Evolutionary conservation across 2,113 vertebrate genomes (phyloP).

Genomic region (Cervus canadensis): DNA sequence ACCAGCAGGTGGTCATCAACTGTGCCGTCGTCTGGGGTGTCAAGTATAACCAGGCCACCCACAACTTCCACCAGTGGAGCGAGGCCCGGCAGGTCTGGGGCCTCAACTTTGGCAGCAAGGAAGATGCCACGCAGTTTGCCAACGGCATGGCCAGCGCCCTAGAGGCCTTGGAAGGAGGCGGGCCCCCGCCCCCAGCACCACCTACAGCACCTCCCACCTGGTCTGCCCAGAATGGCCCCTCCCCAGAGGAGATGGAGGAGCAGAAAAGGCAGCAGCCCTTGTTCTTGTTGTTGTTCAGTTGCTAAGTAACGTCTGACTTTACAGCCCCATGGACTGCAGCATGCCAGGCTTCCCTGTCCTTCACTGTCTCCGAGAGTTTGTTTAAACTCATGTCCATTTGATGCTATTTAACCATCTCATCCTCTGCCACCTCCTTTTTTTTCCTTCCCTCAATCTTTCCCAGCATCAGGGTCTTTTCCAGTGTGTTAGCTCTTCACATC

Average conservation of each 20-base stretch:
- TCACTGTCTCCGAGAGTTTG: not conserved
- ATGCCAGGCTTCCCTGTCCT: not conserved
- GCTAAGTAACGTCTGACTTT: not conserved
- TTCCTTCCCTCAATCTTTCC: not conserved
- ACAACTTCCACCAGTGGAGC: conserved; percentile 94
- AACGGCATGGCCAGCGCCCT: conserved; percentile 77
- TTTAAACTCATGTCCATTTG: not conserved
- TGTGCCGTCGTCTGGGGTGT: conserved; percentile 88
- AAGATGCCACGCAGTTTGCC: conserved; percentile 88
- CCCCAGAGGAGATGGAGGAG: conserved; percentile 88
- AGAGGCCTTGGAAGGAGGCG: conserved; percentile 73
- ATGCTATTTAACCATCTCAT: not conserved
- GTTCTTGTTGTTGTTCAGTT: not conserved
- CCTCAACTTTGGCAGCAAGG: conserved; percentile 92
- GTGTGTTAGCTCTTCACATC: not conserved
- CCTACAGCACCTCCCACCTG: not conserved
- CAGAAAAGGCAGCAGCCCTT: conserved; percentile 80
- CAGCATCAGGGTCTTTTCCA: not conserved
- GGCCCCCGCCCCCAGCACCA: not conserved
- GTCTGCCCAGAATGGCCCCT: conserved; percentile 86
- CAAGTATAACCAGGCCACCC: conserved; percentile 94
- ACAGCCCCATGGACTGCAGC: not conserved
- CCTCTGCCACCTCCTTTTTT: not conserved
- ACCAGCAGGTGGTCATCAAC: conserved; percentile 97
- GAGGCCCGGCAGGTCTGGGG: conserved; percentile 94